Conservation (phyloP, 1,140 invertebrate genomes). For the Listronotus oregonensis region DNA sequence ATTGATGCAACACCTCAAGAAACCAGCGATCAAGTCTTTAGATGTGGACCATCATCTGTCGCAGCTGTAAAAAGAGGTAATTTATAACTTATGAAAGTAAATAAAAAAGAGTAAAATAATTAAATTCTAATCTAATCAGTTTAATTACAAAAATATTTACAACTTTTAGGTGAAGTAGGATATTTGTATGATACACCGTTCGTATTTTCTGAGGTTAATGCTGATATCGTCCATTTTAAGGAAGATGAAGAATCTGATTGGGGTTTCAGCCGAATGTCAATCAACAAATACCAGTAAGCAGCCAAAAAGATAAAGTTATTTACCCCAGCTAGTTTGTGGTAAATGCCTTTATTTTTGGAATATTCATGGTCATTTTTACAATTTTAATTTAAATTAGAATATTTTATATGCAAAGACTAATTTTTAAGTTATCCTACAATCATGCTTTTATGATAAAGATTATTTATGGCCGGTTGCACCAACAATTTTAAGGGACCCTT, state of each 20-base stretch:
- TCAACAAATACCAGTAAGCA: slow-evolving; percentile 69
- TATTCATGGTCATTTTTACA: too few species aligned
- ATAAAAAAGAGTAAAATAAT: too few species aligned
- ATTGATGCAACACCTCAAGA: slow-evolving; percentile 82
- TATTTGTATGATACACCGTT: slow-evolving; percentile 76
- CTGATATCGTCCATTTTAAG: slow-evolving; percentile 73
- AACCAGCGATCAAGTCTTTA: slow-evolving; percentile 65
- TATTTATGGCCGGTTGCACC: too few species aligned
- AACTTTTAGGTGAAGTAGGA: slow-evolving; percentile 63
- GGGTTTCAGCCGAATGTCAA: slow-evolving; percentile 66
- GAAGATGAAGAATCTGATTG: slow-evolving; percentile 68
- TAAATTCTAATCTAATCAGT: too few species aligned
- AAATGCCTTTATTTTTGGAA: too few species aligned
- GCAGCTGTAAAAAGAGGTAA: slow-evolving; percentile 71
- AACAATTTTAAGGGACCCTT: too few species aligned
- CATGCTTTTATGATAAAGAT: too few species aligned
- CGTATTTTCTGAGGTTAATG: slow-evolving; percentile 79
- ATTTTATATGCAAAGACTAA: too few species aligned
- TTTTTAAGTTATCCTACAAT: too few species aligned
- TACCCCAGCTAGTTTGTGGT: too few species aligned
- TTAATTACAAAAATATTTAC: neutral
- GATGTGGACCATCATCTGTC: slow-evolving; percentile 73
- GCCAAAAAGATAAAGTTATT: too few species aligned
- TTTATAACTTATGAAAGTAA: neutral
- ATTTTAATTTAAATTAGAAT: too few species aligned